phyloP scores from a whole-genome alignment of 2,888 invertebrate genomes.

The Spialia ferax region DNA sequence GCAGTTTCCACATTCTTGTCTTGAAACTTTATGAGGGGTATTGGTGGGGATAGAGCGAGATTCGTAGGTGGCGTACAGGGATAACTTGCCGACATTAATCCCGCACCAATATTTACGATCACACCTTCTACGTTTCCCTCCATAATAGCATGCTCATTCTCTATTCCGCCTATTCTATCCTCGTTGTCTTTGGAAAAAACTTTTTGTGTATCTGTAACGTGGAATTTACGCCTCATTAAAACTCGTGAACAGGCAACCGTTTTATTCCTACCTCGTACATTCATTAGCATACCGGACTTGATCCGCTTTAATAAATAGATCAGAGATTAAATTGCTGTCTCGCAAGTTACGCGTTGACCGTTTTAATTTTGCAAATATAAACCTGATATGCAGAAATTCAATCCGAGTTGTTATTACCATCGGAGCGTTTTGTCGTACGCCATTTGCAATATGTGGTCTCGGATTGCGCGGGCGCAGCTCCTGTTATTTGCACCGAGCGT shows the following conservation, averaged over 20 bases:
- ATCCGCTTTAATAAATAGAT: constrained; percentile 37
- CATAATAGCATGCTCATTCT: constrained; percentile 44
- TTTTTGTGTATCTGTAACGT: constrained; percentile 8
- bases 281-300: constrained; percentile 39
- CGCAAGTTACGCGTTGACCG: constrained; percentile 36
- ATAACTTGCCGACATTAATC: constrained; percentile 53
- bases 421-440: constrained; percentile 74
- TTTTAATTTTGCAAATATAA: constrained; percentile 47
- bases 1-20: constrained; percentile 43
- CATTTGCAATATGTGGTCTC: constrained; percentile 64
- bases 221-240: constrained; percentile 30
- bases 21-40: constrained; percentile 45
- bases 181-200: neutral
- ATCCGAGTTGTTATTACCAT: constrained; percentile 68
- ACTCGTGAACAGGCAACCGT: constrained; percentile 31
- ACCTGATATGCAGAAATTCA: constrained; percentile 75
- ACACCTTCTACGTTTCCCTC: constrained; percentile 49
- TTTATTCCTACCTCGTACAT: constrained; percentile 33
- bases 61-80: constrained; percentile 44
- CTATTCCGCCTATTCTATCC: neutral
- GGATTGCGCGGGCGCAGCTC: constrained; percentile 69
- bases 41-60: constrained; percentile 42
- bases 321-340: constrained; percentile 34
- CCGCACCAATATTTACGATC: constrained; percentile 55
- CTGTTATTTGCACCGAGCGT: constrained; percentile 75